Conservation (phyloP, 2,113 vertebrate species). For the Actenoides hombroni region DNA sequence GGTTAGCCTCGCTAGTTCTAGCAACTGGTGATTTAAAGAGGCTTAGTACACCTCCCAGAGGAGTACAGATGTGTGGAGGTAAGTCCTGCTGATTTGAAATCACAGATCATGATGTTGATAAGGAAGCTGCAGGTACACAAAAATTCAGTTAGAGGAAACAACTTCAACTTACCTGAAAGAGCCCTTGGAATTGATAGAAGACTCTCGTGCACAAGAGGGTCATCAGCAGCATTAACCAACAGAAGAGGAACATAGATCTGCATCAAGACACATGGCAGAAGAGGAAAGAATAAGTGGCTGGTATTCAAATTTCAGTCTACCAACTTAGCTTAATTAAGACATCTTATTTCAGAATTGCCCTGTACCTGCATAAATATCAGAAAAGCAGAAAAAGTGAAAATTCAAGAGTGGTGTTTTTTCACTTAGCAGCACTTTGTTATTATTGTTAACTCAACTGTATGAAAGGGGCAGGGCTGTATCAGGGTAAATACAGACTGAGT, state of each 20-base stretch:
- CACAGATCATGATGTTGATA: neutral
- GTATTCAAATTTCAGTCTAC: neutral
- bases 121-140: neutral
- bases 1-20: neutral
- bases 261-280: neutral
- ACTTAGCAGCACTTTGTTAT: neutral
- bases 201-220: constrained; percentile 93
- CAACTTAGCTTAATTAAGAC: neutral
- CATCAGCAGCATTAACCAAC: constrained; percentile 93
- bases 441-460: neutral
- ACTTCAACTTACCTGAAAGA: constrained; percentile 85
- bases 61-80: neutral
- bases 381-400: neutral
- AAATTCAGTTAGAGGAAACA: neutral
- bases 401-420: neutral
- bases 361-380: neutral
- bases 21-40: neutral
- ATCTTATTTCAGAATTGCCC: neutral
- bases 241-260: constrained; percentile 94
- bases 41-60: neutral
- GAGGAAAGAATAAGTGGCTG: neutral
- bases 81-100: neutral
- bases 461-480: neutral
- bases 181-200: constrained; percentile 95
- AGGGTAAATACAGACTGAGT: neutral